Evolutionary conservation across 2,888 invertebrate genomes (phyloP).

Genomic region (Fragum whitleyi): DNA sequence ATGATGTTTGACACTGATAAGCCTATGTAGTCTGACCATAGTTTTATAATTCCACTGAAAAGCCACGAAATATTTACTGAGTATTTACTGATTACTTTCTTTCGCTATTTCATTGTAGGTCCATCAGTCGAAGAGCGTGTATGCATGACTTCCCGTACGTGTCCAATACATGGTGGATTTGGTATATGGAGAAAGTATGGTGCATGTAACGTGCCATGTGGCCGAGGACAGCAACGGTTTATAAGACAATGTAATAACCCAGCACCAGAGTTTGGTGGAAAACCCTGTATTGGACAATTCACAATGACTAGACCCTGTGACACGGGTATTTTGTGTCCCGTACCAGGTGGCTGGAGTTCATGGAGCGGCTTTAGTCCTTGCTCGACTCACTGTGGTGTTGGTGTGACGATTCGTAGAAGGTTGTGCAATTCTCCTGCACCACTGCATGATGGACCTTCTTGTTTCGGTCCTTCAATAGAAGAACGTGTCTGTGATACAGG

Average conservation of each 20-base stretch:
- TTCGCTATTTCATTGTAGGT: conserved; percentile 25
- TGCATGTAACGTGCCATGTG: conserved; percentile 39
- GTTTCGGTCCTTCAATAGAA: conserved; percentile 38
- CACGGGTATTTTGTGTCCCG: conserved; percentile 30
- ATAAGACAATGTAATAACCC: conserved; percentile 39
- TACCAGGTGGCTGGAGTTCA: conserved; percentile 34
- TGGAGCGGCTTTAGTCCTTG: conserved; percentile 39
- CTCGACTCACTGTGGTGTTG: conserved; percentile 34
- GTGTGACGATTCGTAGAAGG: conserved; percentile 17
- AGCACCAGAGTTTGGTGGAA: conserved; percentile 32
- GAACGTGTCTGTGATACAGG: conserved; percentile 44
- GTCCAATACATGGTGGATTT: conserved; percentile 29
- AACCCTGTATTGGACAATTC: conserved; percentile 28
- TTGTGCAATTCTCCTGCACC: conserved; percentile 42
- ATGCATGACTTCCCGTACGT: conserved; percentile 43
- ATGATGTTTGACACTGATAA: no score
- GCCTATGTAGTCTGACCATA: no score
- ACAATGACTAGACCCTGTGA: conserved; percentile 24
- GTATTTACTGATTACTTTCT: no score
- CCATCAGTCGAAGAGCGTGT: conserved; percentile 30
- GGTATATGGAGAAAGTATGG: conserved; percentile 35
- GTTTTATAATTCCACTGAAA: no score
- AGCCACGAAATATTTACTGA: no score
- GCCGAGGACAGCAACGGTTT: conserved; percentile 19
- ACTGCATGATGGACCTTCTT: conserved; percentile 26